These are phyloP conservation scores for Picathartes gymnocephalus DNA, from an alignment of 2,113 vertebrate species.

Conservation along the genomic window DNA sequence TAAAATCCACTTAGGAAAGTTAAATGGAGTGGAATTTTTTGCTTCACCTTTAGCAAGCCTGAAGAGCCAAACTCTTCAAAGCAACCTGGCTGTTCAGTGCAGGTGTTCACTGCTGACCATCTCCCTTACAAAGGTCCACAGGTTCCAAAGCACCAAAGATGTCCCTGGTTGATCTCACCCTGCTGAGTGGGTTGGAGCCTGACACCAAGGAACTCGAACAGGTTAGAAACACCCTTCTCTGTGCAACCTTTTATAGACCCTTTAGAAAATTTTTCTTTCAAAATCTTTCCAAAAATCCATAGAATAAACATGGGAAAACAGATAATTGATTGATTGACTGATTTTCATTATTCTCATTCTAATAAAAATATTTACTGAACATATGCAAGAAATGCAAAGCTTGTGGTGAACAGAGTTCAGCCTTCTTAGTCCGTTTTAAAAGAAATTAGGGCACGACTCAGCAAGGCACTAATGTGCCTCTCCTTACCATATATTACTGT, in stretches of 20 bases:
- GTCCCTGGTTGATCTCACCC: conserved; percentile 73
- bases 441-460: neutral
- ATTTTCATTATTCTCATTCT: neutral
- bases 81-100: neutral
- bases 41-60: neutral
- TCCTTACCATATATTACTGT: neutral
- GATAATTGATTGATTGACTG: neutral
- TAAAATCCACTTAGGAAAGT: neutral
- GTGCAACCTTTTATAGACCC: neutral
- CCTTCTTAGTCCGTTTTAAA: neutral
- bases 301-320: neutral
- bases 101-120: neutral
- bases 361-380: neutral
- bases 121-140: conserved; percentile 1
- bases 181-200: conserved; percentile 71
- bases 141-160: conserved; percentile 60
- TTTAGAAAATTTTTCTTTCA: neutral
- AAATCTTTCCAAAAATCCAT: neutral
- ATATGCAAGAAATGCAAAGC: neutral
- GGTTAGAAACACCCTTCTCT: conserved; percentile 9
- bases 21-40: neutral
- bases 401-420: neutral
- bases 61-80: neutral
- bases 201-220: conserved; percentile 66
- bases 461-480: neutral